phyloP scores from a whole-genome alignment of 1,140 invertebrate genomes.

The Coelopa frigida region DNA sequence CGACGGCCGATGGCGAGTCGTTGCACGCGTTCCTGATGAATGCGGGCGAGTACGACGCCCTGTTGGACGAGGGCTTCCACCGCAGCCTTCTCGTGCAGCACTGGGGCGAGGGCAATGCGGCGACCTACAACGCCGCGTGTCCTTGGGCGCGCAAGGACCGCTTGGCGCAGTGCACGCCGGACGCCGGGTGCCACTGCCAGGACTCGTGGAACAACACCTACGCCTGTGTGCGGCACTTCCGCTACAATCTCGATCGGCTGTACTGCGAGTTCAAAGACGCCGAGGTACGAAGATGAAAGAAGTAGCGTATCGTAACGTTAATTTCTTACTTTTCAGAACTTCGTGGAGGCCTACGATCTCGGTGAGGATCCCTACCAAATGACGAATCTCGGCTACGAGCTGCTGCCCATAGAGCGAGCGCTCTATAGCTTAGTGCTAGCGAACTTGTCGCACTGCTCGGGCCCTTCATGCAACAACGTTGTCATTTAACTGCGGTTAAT shows the following conservation, averaged over 20 bases:
- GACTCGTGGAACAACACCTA: slow-evolving; percentile 80
- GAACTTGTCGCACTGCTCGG: slow-evolving; percentile 31
- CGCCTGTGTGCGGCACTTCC: slow-evolving; percentile 61
- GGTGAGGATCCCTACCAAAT: slow-evolving; percentile 61
- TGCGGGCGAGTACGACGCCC: slow-evolving; percentile 5
- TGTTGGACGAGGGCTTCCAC: slow-evolving; percentile 23
- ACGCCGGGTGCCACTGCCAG: slow-evolving; percentile 72
- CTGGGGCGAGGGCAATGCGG: slow-evolving; percentile 60
- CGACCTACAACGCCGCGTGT: slow-evolving; percentile 49
- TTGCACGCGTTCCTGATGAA: slow-evolving; percentile 42
- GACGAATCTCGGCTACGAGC: slow-evolving; percentile 51
- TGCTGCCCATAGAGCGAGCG: slow-evolving; percentile 44
- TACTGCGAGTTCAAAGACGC: slow-evolving; percentile 70
- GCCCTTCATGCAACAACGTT: slow-evolving; percentile 19
- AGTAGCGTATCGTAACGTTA: slow-evolving; percentile 1
- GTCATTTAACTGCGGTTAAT: no score
- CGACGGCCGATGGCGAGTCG: slow-evolving; percentile 55
- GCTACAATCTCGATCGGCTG: slow-evolving; percentile 51
- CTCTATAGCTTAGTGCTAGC: slow-evolving; percentile 25
- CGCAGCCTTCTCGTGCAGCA: slow-evolving; percentile 68
- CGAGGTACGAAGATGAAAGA: slow-evolving; percentile 49
- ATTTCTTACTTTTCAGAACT: slow-evolving; percentile 50
- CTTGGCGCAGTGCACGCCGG: slow-evolving; percentile 54
- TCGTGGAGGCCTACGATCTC: slow-evolving; percentile 65
- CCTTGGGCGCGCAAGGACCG: slow-evolving; percentile 50